phyloP scores from a whole-genome alignment of 2,797 vertebrate genomes.

The Gymnocypris eckloni region DNA sequence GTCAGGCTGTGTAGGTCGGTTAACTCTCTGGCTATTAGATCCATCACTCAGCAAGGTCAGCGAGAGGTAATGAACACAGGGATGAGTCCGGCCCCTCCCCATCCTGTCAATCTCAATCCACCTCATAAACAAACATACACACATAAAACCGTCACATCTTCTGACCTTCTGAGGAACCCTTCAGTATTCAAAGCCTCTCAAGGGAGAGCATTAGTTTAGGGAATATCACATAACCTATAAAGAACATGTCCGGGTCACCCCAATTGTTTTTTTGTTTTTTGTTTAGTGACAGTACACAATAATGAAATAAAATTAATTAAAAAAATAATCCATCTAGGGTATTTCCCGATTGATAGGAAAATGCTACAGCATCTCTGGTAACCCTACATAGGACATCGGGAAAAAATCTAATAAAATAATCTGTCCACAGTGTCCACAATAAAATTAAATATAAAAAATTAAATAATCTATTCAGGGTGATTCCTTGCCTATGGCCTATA shows the following conservation, averaged over 20 bases:
- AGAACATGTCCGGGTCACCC: background rate
- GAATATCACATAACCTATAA: slow-evolving; percentile 13
- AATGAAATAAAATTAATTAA: background rate
- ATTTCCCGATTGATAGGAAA: background rate
- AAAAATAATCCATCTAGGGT: background rate
- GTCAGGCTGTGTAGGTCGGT: slow-evolving; percentile 69
- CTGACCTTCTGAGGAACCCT: slow-evolving; percentile 50
- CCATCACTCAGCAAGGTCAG: slow-evolving; percentile 83
- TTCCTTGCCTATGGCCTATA: too few species aligned
- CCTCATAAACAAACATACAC: slow-evolving; percentile 56
- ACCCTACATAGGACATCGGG: background rate
- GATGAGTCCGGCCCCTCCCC: slow-evolving; percentile 71
- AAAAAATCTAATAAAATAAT: background rate
- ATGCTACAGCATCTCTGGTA: background rate
- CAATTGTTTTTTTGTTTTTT: background rate
- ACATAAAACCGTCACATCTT: slow-evolving; percentile 35
- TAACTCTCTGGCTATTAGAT: slow-evolving; percentile 79
- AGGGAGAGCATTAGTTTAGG: background rate
- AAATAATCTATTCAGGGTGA: too few species aligned
- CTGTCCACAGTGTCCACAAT: background rate
- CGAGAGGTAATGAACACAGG: slow-evolving; percentile 84
- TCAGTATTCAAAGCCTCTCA: background rate
- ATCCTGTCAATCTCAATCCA: slow-evolving; percentile 56
- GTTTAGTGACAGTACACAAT: background rate
- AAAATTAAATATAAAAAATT: too few species aligned